phyloP scores from a whole-genome alignment of 2,113 vertebrate species.

The Phainopepla nitens region DNA sequence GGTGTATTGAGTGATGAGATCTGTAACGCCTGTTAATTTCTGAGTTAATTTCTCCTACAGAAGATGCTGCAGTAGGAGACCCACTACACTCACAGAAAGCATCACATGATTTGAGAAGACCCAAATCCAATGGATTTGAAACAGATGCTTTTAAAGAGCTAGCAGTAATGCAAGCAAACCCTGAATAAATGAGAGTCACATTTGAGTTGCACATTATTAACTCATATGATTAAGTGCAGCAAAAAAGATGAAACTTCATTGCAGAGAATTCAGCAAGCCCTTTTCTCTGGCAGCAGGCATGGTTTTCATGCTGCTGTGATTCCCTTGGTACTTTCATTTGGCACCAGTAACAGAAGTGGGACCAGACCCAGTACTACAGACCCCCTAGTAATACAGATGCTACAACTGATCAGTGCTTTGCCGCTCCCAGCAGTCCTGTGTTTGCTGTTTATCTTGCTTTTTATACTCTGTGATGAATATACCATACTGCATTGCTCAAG shows the following conservation, averaged over 20 bases:
- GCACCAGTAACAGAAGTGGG: neutral
- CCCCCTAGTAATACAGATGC: neutral
- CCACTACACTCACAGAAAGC: neutral
- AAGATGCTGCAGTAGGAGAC: neutral
- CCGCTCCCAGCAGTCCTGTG: neutral
- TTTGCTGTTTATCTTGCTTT: slow-evolving; percentile 27
- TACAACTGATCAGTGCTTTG: neutral
- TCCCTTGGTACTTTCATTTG: neutral
- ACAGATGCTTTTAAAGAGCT: neutral
- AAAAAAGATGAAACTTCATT: neutral
- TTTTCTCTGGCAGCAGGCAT: neutral
- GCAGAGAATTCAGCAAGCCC: neutral
- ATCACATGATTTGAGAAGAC: neutral
- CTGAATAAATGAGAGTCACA: neutral
- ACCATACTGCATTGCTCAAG: neutral
- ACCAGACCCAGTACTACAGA: neutral
- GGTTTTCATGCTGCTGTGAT: neutral
- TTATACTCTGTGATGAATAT: neutral
- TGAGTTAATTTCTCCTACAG: neutral
- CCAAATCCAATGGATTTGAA: neutral
- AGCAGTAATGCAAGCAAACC: neutral
- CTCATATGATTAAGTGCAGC: neutral
- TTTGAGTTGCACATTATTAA: neutral
- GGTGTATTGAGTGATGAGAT: neutral
- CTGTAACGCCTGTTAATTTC: neutral